phyloP scores from a whole-genome alignment of 1,140 invertebrate genomes.

The Solenopsis fugax region DNA sequence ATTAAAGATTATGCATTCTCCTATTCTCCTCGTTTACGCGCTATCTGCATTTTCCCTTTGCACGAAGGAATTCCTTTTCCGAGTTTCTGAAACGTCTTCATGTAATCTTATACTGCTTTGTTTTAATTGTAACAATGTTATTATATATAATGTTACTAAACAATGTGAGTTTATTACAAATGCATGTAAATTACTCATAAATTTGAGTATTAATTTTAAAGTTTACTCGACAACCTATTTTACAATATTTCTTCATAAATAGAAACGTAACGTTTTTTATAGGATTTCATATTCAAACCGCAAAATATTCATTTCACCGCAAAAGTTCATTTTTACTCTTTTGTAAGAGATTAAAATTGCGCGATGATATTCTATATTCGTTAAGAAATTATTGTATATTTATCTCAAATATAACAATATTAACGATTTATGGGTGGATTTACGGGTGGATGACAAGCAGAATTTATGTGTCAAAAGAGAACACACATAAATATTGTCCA shows the following conservation, averaged over 20 bases:
- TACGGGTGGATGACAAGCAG: background rate
- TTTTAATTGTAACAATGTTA: constrained; percentile 11
- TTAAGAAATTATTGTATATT: background rate
- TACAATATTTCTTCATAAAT: background rate
- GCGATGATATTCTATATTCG: background rate
- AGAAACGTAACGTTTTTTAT: background rate
- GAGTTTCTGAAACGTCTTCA: background rate
- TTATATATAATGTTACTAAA: too few relatives aligned
- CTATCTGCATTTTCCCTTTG: background rate
- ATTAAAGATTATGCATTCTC: constrained; percentile 7
- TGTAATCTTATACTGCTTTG: constrained; percentile 14
- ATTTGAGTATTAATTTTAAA: too few relatives aligned
- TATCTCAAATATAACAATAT: background rate
- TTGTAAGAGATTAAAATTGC: background rate
- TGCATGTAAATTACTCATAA: too few relatives aligned
- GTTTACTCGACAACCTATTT: too few relatives aligned
- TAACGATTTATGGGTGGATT: background rate
- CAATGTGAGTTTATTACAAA: too few relatives aligned
- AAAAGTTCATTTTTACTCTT: background rate
- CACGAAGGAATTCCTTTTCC: background rate
- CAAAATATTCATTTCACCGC: background rate
- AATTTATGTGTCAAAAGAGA: background rate
- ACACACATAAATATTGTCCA: background rate
- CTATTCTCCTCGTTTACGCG: constrained; percentile 21
- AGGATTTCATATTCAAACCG: constrained; percentile 8